Evolutionary conservation across 2,797 vertebrate species (phyloP).

Genomic region (Gymnoscopelus microlampas): DNA sequence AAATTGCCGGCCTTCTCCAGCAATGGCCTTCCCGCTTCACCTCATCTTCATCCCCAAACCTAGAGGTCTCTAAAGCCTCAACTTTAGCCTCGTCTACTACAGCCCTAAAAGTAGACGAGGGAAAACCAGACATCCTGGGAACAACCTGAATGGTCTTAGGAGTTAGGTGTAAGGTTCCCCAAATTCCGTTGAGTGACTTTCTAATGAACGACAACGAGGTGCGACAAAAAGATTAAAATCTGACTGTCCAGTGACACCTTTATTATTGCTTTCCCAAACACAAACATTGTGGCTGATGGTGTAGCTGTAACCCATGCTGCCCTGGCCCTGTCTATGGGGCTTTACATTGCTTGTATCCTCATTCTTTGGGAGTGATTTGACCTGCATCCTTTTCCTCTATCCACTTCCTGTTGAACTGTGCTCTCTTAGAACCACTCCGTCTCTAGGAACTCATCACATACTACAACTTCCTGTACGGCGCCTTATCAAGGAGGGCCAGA

Average conservation of each 20-base stretch:
- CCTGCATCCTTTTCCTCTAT: slow-evolving; percentile 75
- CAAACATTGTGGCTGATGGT: slow-evolving; percentile 11
- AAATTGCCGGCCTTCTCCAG: slow-evolving; percentile 60
- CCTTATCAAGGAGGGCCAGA: slow-evolving; percentile 83
- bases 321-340: slow-evolving; percentile 27
- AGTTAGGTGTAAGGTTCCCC: slow-evolving; percentile 26
- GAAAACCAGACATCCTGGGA: slow-evolving; percentile 42
- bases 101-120: slow-evolving; percentile 63
- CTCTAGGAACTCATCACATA: slow-evolving; percentile 85
- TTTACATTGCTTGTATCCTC: slow-evolving; percentile 67
- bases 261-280: slow-evolving; percentile 26
- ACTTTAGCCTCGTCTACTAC: too few species aligned
- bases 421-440: slow-evolving; percentile 60
- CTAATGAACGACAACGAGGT: slow-evolving; percentile 17
- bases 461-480: slow-evolving; percentile 86
- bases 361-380: slow-evolving; percentile 64
- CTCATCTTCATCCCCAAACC: slow-evolving; percentile 60
- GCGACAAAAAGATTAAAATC: not conserved
- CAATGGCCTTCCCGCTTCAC: slow-evolving; percentile 61
- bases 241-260: slow-evolving; percentile 20
- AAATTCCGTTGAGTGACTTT: slow-evolving; percentile 22
- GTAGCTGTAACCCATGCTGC: slow-evolving; percentile 11
- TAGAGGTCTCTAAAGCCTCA: slow-evolving; percentile 39
- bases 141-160: slow-evolving; percentile 18
- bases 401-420: slow-evolving; percentile 70